phyloP scores from a whole-genome alignment of 2,888 invertebrate species.

The Cantharis rustica region DNA sequence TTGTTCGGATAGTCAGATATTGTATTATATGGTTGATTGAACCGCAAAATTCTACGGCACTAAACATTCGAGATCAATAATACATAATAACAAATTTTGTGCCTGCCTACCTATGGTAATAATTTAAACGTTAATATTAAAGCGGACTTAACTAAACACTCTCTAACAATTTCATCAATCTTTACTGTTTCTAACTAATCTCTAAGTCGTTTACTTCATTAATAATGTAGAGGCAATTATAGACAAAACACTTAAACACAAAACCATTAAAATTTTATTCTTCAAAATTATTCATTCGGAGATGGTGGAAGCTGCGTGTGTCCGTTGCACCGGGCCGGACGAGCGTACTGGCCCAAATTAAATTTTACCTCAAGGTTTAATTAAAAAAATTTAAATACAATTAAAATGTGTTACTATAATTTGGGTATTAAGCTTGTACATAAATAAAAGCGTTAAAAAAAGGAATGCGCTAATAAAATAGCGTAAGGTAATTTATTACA shows the following conservation, averaged over 20 bases:
- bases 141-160: conserved; percentile 6
- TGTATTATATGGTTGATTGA: conserved; percentile 1
- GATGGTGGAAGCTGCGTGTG: background rate
- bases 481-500: conserved; percentile 21
- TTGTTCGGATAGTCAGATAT: background rate
- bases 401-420: background rate
- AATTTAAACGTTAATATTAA: background rate
- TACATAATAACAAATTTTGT: background rate
- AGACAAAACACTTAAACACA: conserved; percentile 14
- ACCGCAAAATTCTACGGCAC: background rate
- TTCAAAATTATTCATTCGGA: background rate
- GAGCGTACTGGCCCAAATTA: background rate
- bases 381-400: background rate
- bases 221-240: conserved; percentile 25
- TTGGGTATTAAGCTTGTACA: conserved; percentile 12
- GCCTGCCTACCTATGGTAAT: background rate
- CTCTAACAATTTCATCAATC: conserved; percentile 22
- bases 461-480: conserved; percentile 17
- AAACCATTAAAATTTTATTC: conserved; percentile 19
- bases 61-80: background rate
- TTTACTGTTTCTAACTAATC: conserved; percentile 22
- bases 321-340: background rate
- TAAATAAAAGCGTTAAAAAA: conserved; percentile 19
- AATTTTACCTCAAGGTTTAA: background rate
- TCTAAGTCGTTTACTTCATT: conserved; percentile 25